Evolutionary conservation across 1,140 invertebrate genomes (phyloP).

Genomic region (Lutraria rhynchaena): DNA sequence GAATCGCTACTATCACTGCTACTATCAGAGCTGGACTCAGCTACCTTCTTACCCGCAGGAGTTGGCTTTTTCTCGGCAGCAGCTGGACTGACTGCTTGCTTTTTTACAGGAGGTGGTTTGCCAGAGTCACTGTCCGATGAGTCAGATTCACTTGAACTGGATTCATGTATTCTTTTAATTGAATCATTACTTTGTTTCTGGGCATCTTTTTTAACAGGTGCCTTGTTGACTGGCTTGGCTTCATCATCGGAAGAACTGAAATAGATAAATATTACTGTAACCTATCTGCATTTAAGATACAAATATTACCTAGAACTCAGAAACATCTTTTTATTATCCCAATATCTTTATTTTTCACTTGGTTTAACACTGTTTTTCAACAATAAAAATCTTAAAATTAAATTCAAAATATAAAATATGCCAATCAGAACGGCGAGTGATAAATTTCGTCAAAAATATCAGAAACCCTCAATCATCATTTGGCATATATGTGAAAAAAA

Average conservation of each 20-base stretch:
- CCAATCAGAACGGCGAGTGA: too few relatives aligned
- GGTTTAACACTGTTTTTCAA: too few relatives aligned
- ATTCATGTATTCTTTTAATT: constrained; percentile 35
- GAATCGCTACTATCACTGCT: constrained; percentile 45
- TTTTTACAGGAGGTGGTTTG: constrained; percentile 3
- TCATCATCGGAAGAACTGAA: background rate
- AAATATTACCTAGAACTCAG: too few relatives aligned
- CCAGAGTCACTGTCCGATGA: constrained; percentile 31
- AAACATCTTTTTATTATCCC: too few relatives aligned
- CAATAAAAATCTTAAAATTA: too few relatives aligned
- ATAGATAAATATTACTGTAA: too few relatives aligned
- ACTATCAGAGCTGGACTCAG: constrained; percentile 45
- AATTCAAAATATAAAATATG: too few relatives aligned
- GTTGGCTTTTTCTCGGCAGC: constrained; percentile 17
- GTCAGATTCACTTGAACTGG: constrained; percentile 27
- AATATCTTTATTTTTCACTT: too few relatives aligned
- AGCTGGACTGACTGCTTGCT: background rate
- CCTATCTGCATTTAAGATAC: too few relatives aligned
- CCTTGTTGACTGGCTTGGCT: background rate
- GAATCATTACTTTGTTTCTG: background rate
- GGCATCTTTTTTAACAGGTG: background rate
- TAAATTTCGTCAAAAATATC: too few relatives aligned
- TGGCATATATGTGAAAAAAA: too few relatives aligned
- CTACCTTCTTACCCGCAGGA: constrained; percentile 25
- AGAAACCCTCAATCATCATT: too few relatives aligned